These are phyloP conservation scores for Cephus spinipes DNA, from an alignment of 2,888 invertebrate genomes.

Conservation along the genomic window DNA sequence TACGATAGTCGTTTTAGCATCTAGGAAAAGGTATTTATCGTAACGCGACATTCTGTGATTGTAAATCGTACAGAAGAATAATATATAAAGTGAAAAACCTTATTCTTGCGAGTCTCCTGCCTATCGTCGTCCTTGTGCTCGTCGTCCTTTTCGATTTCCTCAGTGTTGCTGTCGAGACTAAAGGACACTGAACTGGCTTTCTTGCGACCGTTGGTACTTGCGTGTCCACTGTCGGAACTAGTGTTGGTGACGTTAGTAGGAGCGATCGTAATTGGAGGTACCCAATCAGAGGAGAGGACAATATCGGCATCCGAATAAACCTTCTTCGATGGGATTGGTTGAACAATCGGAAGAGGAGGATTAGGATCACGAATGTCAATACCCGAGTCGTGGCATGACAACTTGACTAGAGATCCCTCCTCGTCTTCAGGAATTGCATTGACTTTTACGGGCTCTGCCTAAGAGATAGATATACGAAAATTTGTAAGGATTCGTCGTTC, in stretches of 20 bases:
- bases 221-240: constrained; percentile 66
- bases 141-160: constrained; percentile 69
- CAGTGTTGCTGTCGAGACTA: constrained; percentile 74
- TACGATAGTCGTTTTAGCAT: constrained; percentile 93
- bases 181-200: constrained; percentile 81
- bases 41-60: background rate
- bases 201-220: constrained; percentile 71
- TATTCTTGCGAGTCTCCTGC: constrained; percentile 77
- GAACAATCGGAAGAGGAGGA: constrained; percentile 72
- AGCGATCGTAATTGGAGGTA: constrained; percentile 85
- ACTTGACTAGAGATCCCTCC: constrained; percentile 79
- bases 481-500: background rate
- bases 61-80: background rate
- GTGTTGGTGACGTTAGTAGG: constrained; percentile 76
- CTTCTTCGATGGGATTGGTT: constrained; percentile 76
- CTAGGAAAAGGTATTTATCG: constrained; percentile 68
- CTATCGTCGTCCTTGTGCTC: constrained; percentile 61
- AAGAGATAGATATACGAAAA: constrained; percentile 18
- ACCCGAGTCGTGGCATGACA: constrained; percentile 90
- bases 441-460: constrained; percentile 58
- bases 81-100: constrained; percentile 64
- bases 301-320: constrained; percentile 91
- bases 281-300: constrained; percentile 88
- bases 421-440: constrained; percentile 67
- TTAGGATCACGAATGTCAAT: constrained; percentile 86